Base-by-base conservation (phyloP, 1,140 invertebrate species). In the Coelopa frigida region DNA sequence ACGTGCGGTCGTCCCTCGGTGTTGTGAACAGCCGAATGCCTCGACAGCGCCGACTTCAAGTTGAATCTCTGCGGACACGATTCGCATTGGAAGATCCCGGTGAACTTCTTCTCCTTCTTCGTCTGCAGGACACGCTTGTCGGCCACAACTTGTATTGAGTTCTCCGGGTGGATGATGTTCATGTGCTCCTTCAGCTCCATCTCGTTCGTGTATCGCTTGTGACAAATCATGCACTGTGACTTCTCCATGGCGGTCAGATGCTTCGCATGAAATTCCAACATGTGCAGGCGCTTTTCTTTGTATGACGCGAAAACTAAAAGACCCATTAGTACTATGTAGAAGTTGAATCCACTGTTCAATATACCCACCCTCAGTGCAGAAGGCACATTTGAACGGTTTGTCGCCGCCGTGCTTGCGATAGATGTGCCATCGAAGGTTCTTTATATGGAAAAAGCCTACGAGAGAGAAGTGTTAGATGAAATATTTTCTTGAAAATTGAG, bases 361-460 rank as follows among this genome's bases (percentile, higher is more conserved):
- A 27, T 14, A 23, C 54, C 58, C 49, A 66, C 62, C 62, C 48
- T 65, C 59, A 7, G 62, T 56, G 46, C 62, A 66, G 22, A 58
- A 54, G 14, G 52, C 53, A 36, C 62, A 66, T 42, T 66, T 66
- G 15, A 52, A 66, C 8, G 62, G 62, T 41, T 66, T 66, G 43
- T 66, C 62, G 2, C 62, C 62, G 22, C 62, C 62, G 40, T 66
- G 62, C 31, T 66, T 56, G 23, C 56, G 40, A 48, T 59, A 66
- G 21, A 66, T 62, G 40, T 66, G 62, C 62, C 62, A 66, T 5
- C 62, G 58, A 18, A 66, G 49, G 5, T 59, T 66, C 37, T 66
- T 66, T 5, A 66, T 53, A 29, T 66, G 62, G 21, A 61, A 61
- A 66, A 66, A 22, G 62, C 62, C 65, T 12, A n/a, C 27, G 7